phyloP scores from a whole-genome alignment of 2,888 invertebrate species.

The Patella caerulea region DNA sequence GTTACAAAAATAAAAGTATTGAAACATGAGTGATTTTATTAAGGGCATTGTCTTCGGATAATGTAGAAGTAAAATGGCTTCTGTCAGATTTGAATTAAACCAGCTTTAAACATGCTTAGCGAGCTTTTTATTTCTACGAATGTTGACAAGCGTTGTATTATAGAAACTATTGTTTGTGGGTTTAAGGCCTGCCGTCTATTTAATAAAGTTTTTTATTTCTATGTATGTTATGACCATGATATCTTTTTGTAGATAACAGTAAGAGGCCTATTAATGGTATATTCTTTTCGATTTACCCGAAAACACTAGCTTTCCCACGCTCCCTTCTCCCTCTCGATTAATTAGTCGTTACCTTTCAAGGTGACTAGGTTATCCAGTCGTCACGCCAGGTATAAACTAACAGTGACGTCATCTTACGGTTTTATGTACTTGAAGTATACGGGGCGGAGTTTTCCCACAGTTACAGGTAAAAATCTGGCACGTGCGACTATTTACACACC shows the following conservation, averaged over 20 bases:
- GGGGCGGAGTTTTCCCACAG: constrained; percentile 13
- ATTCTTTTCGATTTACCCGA: background rate
- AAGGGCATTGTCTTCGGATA: no score
- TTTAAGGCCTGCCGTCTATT: background rate
- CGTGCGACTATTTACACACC: constrained; percentile 2
- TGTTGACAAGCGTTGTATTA: no score
- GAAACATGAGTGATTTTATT: no score
- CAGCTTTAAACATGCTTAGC: no score
- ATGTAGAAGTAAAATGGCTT: no score
- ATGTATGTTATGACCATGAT: background rate
- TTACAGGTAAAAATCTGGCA: background rate
- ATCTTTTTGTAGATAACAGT: constrained; percentile 1
- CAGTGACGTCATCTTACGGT: constrained; percentile 6
- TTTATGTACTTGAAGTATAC: constrained; percentile 8
- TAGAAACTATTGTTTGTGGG: no score
- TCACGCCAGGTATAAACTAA: background rate
- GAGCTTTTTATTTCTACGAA: no score
- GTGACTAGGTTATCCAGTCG: background rate
- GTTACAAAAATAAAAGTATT: no score
- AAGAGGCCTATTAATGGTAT: background rate
- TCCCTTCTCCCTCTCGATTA: background rate
- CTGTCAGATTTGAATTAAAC: no score
- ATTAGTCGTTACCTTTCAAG: background rate
- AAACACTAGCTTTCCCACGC: constrained; percentile 8
- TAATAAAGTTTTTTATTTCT: background rate